These are phyloP conservation scores for Aethina tumida DNA, from an alignment of 1,140 invertebrate genomes.

Conservation along the genomic window DNA sequence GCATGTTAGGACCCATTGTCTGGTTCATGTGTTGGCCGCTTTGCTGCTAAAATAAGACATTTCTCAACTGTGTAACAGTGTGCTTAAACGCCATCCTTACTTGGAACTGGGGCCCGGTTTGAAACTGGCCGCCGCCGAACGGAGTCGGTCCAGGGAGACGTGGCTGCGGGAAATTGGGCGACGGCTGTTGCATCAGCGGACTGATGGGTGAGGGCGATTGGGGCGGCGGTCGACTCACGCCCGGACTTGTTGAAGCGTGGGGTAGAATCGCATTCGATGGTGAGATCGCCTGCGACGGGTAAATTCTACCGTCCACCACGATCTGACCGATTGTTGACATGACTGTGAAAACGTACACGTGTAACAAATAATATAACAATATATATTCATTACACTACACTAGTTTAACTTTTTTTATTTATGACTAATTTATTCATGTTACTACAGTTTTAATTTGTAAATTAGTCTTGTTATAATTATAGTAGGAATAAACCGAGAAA, in stretches of 20 bases:
- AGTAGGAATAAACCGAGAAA: too few species aligned
- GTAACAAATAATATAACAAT: slow-evolving; percentile 4
- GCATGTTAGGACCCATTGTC: slow-evolving; percentile 9
- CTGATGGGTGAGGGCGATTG: slow-evolving; percentile 33
- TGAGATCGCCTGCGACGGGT: slow-evolving; percentile 39
- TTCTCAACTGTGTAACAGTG: too few species aligned
- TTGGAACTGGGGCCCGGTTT: slow-evolving; percentile 5
- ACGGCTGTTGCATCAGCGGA: slow-evolving; percentile 29
- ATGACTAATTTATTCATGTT: too few species aligned
- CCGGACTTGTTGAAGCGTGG: slow-evolving; percentile 32
- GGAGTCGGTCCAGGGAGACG: too few species aligned
- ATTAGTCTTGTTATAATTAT: too few species aligned
- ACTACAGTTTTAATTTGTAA: too few species aligned
- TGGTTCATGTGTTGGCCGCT: too few species aligned
- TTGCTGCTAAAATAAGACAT: too few species aligned
- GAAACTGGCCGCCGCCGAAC: slow-evolving; percentile 9
- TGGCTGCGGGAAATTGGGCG: slow-evolving; percentile 24
- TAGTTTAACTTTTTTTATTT: too few species aligned
- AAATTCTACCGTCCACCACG: slow-evolving; percentile 64
- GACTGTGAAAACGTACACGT: slow-evolving; percentile 38
- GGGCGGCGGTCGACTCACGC: slow-evolving; percentile 28
- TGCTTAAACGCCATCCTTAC: too few species aligned
- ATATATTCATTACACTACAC: background rate
- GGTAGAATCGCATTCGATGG: slow-evolving; percentile 33
- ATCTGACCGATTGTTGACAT: slow-evolving; percentile 63